A percentile compares a stretch with the other conserved stretches of the same genome.
These are phyloP conservation scores for Apodemia hepburni DNA, from an alignment of 2,888 invertebrate genomes.

Conservation along the genomic window DNA sequence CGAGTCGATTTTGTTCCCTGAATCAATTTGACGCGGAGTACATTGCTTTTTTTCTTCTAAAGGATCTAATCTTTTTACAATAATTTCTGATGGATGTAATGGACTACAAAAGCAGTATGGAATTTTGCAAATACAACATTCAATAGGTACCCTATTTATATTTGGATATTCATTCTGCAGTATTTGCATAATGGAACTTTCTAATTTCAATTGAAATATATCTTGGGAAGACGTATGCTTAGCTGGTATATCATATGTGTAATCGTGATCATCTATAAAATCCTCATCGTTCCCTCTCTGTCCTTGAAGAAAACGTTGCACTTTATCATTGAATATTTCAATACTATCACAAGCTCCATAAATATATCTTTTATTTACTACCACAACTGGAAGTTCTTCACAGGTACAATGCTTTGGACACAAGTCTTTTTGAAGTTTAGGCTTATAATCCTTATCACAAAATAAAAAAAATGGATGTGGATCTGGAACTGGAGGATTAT, in stretches of 20 bases:
- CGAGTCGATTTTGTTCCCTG: constrained; percentile 42
- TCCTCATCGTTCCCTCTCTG: constrained; percentile 45
- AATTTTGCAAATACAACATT: constrained; percentile 47
- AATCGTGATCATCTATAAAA: constrained; percentile 48
- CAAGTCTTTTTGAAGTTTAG: constrained; percentile 45
- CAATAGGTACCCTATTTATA: constrained; percentile 39
- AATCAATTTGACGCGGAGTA: constrained; percentile 18
- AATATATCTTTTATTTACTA: constrained; percentile 58
- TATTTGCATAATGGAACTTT: constrained; percentile 62
- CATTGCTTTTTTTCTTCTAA: constrained; percentile 22
- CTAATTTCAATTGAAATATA: constrained; percentile 46
- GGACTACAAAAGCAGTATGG: constrained; percentile 48
- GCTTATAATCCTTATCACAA: constrained; percentile 53
- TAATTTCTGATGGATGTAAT: constrained; percentile 10
- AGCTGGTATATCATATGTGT: constrained; percentile 48
- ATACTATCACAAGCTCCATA: constrained; percentile 66
- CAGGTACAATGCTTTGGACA: constrained; percentile 57
- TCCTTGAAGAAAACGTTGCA: constrained; percentile 49
- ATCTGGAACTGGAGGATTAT: constrained; percentile 45
- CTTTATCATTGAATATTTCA: constrained; percentile 49
- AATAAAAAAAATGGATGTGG: constrained; percentile 60
- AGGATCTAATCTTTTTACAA: constrained; percentile 13
- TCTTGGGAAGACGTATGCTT: constrained; percentile 45
- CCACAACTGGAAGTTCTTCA: constrained; percentile 52
- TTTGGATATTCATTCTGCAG: constrained; percentile 56